These are phyloP conservation scores for Diabrotica undecimpunctata DNA, from an alignment of 1,140 invertebrate genomes.

Conservation along the genomic window DNA sequence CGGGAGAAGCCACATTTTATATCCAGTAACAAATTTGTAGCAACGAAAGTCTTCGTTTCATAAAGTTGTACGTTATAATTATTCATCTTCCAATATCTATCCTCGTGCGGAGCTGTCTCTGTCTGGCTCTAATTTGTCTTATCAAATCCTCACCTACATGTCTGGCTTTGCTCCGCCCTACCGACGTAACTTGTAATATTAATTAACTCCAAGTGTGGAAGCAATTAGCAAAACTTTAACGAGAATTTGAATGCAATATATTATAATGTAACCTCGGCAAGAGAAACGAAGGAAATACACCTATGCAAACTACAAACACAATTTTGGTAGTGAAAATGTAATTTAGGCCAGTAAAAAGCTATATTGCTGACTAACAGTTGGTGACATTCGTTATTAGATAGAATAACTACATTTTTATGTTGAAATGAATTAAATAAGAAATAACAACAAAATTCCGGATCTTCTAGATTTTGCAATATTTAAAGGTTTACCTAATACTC, in stretches of 20 bases:
- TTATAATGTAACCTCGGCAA: background rate
- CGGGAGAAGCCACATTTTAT: background rate
- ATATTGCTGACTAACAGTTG: no score
- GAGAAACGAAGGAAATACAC: conserved; percentile 4
- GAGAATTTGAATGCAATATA: conserved; percentile 13
- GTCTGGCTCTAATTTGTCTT: conserved; percentile 5
- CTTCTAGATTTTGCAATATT: no score
- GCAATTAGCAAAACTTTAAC: conserved; percentile 16
- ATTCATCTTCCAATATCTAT: conserved; percentile 5
- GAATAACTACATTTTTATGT: no score
- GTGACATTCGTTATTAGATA: no score
- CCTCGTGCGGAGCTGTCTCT: background rate
- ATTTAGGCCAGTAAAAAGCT: background rate
- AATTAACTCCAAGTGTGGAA: conserved; percentile 11
- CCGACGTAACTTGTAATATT: conserved; percentile 13
- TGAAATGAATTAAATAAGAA: no score
- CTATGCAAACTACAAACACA: background rate
- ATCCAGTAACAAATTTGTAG: conserved; percentile 1
- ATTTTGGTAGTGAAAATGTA: background rate
- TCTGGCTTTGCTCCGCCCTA: background rate
- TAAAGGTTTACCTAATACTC: no score
- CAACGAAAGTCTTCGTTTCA: background rate
- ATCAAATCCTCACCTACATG: conserved; percentile 15
- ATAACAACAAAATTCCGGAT: no score
- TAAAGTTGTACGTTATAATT: no score